These are phyloP conservation scores for Siderastrea radians DNA, from an alignment of 92 coral and sea anemone genomes.

Conservation along the genomic window DNA sequence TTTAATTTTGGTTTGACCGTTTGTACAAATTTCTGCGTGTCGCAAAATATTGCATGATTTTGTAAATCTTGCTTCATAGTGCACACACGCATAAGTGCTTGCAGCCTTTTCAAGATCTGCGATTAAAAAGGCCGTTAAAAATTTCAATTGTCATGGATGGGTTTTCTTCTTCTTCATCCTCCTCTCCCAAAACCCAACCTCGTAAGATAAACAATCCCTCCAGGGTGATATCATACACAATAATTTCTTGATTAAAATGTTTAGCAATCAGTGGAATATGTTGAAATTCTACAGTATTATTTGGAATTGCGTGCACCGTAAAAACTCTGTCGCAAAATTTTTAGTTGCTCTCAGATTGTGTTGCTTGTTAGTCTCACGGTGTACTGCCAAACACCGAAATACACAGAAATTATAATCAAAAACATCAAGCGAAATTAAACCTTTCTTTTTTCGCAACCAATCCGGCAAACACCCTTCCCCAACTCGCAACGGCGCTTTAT, in stretches of 20 bases:
- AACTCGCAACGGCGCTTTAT: too few relatives aligned
- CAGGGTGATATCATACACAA: not conserved
- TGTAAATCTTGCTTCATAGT: constrained; percentile 6
- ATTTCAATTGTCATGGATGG: not conserved
- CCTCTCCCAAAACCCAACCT: not conserved
- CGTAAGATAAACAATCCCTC: not conserved
- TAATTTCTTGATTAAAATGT: too few relatives aligned
- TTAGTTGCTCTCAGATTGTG: not conserved
- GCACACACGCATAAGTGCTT: not conserved
- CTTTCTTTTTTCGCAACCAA: not conserved
- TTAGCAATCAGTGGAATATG: too few relatives aligned
- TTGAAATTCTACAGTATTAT: too few relatives aligned
- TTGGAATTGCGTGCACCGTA: not conserved
- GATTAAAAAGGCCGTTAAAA: not conserved
- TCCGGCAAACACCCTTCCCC: not conserved
- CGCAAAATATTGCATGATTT: not conserved
- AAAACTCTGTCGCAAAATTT: not conserved
- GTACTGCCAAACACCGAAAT: too few relatives aligned
- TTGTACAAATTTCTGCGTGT: not conserved
- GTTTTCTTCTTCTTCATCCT: not conserved
- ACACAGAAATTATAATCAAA: not conserved
- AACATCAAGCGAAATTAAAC: not conserved
- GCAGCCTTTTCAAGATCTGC: not conserved
- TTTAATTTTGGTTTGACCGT: not conserved
- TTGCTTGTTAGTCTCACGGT: not conserved